Evolutionary conservation across 2,113 vertebrate genomes (phyloP), one percentile per base, ranked within the genome.

Genomic region (Notarius quadriscutis): DNA sequence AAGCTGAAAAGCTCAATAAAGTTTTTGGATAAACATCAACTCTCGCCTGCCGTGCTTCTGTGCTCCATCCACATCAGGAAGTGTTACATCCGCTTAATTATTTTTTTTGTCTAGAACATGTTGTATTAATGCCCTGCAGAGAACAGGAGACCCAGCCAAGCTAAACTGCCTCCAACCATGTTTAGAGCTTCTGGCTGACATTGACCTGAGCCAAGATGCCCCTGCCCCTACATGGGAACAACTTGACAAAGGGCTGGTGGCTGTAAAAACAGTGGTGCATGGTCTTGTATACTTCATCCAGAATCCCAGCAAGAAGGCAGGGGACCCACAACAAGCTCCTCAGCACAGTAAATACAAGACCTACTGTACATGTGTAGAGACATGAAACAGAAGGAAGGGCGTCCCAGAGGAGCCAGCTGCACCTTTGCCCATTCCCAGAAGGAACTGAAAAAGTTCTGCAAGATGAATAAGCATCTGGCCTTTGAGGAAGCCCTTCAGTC

Each of bases 341-440:
- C 98, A 99, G 93, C 98, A 99, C 93, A 99, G 98, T 95, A 99
- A 99, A 90, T 99, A 99, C 89, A 99, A 99, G 94, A 99, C 98
- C 0, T 99, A 99, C 30, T 30, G 30, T 30, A 1, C 88, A 99
- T 99, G 98, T 99, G 98, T 91, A 95, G 98, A 72, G 98, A 99
- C 93, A 99, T 99, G 98, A 99, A 99, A 91, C 98, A 99, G 93
- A 97, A 98, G 91, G 98, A 98, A 89, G 98, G 98, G 51, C 99
- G 98, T 92, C 98, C 98, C 80, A 96, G 98, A 5, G 98, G 98
- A 79, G 97, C 97, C 91, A 99, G 97, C 95, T 99, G 98, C 91
- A 99, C 97, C 67, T 99, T 99, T 84, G 97, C 97, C 90, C 98
- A 99, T 91, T 98, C 98, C 72, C 98, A 99, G 93, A 98, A 99